A percentile compares a stretch with the other conserved stretches of the same genome.
Conservation (phyloP, 1,140 invertebrate genomes). For the Eufriesea mexicana region DNA sequence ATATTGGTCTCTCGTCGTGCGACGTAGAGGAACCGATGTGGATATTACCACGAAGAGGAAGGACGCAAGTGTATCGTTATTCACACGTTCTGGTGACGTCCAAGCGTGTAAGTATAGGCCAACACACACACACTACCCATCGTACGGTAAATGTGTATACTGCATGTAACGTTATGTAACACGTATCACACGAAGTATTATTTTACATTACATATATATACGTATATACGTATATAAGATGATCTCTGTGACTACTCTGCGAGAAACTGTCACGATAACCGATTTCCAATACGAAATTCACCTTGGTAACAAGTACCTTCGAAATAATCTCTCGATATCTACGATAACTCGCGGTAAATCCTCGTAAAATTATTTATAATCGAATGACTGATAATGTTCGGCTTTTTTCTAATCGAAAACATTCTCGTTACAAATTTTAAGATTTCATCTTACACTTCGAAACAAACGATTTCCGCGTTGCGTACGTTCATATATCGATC, state of each 20-base stretch:
- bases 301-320: too few relatives aligned
- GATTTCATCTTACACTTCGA: too few relatives aligned
- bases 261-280: not conserved
- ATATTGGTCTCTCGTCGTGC: not conserved
- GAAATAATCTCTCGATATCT: too few relatives aligned
- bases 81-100: conserved; percentile 21
- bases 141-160: not conserved
- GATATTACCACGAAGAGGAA: conserved; percentile 20
- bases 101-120: not conserved
- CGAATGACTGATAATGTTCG: too few relatives aligned
- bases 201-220: not conserved
- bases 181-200: not conserved
- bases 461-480: too few relatives aligned
- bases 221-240: not conserved
- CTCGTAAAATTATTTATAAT: too few relatives aligned
- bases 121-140: not conserved
- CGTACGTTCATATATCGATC: too few relatives aligned
- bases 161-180: conserved; percentile 11
- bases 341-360: too few relatives aligned
- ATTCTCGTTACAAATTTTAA: too few relatives aligned
- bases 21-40: not conserved
- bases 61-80: conserved; percentile 18
- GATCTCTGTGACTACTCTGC: not conserved
- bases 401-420: too few relatives aligned
- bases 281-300: too few relatives aligned